A percentile compares a stretch with the other conserved stretches of the same genome.
phyloP scores from a whole-genome alignment of 2,888 invertebrate genomes.

The Mimachlamys varia region DNA sequence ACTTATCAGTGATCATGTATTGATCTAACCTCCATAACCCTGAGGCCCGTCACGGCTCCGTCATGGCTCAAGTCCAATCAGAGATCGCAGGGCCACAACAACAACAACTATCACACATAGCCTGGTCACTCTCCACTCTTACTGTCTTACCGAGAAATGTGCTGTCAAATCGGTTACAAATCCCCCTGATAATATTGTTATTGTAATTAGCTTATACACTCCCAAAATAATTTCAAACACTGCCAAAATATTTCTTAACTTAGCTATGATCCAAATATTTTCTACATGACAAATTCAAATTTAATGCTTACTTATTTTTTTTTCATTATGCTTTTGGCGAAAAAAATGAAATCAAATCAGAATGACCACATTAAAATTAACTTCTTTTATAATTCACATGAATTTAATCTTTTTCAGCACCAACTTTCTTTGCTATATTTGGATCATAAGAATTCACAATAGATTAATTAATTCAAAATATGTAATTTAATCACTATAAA shows the following conservation, averaged over 20 bases:
- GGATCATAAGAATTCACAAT: too few species aligned
- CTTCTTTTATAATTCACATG: too few species aligned
- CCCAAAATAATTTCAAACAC: neutral
- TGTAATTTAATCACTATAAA: neutral
- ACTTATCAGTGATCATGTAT: conserved; percentile 24
- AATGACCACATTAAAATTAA: too few species aligned
- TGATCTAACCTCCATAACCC: neutral
- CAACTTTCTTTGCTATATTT: too few species aligned
- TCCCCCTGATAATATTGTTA: neutral
- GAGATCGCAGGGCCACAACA: neutral
- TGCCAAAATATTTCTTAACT: neutral
- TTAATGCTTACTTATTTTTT: neutral
- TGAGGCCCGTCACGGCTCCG: neutral
- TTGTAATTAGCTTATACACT: neutral
- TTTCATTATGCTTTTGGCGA: neutral
- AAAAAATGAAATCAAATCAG: neutral
- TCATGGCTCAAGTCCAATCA: conserved; percentile 25
- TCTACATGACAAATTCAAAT: neutral
- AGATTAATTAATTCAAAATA: too few species aligned
- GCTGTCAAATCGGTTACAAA: neutral
- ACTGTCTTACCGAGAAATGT: conserved; percentile 24
- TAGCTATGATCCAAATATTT: neutral
- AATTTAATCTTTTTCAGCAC: too few species aligned
- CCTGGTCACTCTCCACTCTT: neutral
- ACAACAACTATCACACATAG: neutral